These are phyloP conservation scores for Notothenia rossii DNA, from an alignment of 2,113 vertebrate genomes.

Conservation along the genomic window DNA sequence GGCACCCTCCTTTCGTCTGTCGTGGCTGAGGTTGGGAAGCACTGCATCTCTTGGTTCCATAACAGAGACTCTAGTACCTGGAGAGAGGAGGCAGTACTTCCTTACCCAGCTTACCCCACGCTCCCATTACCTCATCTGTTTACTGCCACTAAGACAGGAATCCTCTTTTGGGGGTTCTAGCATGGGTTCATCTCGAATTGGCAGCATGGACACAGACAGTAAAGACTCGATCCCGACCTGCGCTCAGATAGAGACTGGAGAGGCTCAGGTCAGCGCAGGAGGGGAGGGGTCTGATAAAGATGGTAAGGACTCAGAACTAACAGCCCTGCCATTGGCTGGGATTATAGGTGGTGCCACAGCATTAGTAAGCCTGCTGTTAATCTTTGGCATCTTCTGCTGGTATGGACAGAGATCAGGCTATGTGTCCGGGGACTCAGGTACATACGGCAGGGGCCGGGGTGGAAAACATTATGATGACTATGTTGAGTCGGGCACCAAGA, in stretches of 20 bases:
- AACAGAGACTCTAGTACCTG: slow-evolving; percentile 93
- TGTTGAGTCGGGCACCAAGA: slow-evolving; percentile 94
- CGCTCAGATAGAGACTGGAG: slow-evolving; percentile 91
- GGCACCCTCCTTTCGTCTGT: slow-evolving; percentile 89
- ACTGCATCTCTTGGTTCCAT: slow-evolving; percentile 91
- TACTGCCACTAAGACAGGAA: slow-evolving; percentile 88
- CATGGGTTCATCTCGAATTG: slow-evolving; percentile 66
- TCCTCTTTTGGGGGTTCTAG: slow-evolving; percentile 67
- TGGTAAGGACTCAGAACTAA: slow-evolving; percentile 85
- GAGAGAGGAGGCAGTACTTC: slow-evolving; percentile 92
- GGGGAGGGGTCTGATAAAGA: slow-evolving; percentile 86
- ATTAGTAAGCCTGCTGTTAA: slow-evolving; percentile 90
- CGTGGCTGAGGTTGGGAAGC: slow-evolving; percentile 92
- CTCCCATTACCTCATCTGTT: slow-evolving; percentile 92
- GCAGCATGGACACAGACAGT: slow-evolving; percentile 85
- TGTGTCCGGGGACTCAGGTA: slow-evolving; percentile 84
- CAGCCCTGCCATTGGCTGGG: slow-evolving; percentile 89
- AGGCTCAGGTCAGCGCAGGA: slow-evolving; percentile 75
- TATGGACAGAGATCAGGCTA: slow-evolving; percentile 90
- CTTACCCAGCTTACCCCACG: slow-evolving; percentile 91
- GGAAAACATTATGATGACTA: slow-evolving; percentile 91
- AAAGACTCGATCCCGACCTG: slow-evolving; percentile 89
- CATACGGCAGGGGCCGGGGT: slow-evolving; percentile 82
- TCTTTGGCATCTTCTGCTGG: slow-evolving; percentile 93
- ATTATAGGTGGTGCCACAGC: slow-evolving; percentile 92